Evolutionary conservation across 2,888 invertebrate genomes (phyloP), one percentile per base, ranked within the genome.

Genomic region (Luperina nickerlii): DNA sequence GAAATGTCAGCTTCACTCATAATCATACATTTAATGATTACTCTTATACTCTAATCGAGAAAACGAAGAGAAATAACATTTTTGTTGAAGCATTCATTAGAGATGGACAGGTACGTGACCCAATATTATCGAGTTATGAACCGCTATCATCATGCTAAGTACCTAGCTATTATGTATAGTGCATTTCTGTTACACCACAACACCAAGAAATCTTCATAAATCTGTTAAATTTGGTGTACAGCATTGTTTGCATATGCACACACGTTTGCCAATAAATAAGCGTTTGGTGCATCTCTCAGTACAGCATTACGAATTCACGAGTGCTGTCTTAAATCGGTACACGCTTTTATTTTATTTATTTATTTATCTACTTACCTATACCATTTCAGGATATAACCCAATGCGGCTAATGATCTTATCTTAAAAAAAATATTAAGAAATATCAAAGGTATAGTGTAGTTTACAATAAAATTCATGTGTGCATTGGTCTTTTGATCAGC

Each of bases 401-500:
- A 45, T 45, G 45, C 45, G 11, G 45, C 11, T 11, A 45, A 45
- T 45, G 45, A 45, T 11, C 45, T 45, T 45, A 45, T 45, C 9
- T 2, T 45, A 9, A 45, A 45, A 11, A 45, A 38, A 7, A 38
- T 38, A 38, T 38, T 6, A 38, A 57, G 57, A n/a, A 57, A 69
- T 51, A 48, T 62, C 32, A 45, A 79, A 68, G n/a, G 62, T 45
- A 11, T 51, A 51, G 57, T 57, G 57, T 79, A 60, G 15, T 27
- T 67, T n/a, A 42, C 27, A 63, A 63, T 82, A 27, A 48, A 62
- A 51, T 72, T 79, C 48, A 63, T 72, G 48, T 79, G 65, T 57
- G 63, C 42, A 69, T 38, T 54, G 73, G 84, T 71, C 76, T 70
- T 83, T 76, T 71, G 76, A 87, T 74, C 73, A 70, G 67, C 65